A percentile compares a stretch with the other conserved stretches of the same genome.
These are phyloP conservation scores for Drosophila varians DNA, from an alignment of 1,140 invertebrate species.

Conservation along the genomic window DNA sequence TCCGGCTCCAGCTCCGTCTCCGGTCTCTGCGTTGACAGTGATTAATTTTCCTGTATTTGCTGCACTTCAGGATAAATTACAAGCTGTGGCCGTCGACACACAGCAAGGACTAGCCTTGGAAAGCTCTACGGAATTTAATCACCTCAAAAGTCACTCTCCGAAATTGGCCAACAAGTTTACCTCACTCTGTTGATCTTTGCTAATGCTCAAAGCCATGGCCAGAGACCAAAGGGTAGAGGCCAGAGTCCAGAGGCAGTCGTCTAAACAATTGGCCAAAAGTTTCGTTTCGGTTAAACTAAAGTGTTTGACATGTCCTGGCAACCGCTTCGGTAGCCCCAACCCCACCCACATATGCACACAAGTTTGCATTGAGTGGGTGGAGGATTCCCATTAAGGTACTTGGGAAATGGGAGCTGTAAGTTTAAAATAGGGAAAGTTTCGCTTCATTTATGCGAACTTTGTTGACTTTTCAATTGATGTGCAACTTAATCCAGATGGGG, in stretches of 20 bases:
- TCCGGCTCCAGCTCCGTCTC: no score
- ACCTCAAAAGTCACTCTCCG: slow-evolving; percentile 17
- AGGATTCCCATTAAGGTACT: neutral
- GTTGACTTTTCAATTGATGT: slow-evolving; percentile 41
- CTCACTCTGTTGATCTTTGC: slow-evolving; percentile 26
- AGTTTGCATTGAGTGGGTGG: slow-evolving; percentile 25
- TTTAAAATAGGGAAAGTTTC: slow-evolving; percentile 21
- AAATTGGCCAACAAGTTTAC: slow-evolving; percentile 25
- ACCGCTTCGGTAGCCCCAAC: slow-evolving; percentile 13
- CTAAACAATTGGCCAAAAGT: slow-evolving; percentile 40
- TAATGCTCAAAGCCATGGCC: slow-evolving; percentile 32
- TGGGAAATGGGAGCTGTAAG: slow-evolving; percentile 15
- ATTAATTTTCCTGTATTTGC: slow-evolving; percentile 46
- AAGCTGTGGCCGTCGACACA: slow-evolving; percentile 6
- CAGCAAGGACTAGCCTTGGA: neutral
- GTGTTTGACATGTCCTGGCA: slow-evolving; percentile 45
- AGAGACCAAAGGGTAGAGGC: no score
- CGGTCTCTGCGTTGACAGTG: slow-evolving; percentile 41
- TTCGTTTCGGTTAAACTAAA: slow-evolving; percentile 26
- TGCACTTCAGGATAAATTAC: slow-evolving; percentile 32
- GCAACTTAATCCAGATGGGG: slow-evolving; percentile 22
- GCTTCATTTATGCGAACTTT: slow-evolving; percentile 21
- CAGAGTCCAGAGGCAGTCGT: no score
- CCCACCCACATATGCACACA: neutral
- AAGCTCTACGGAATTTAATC: slow-evolving; percentile 27